These are phyloP conservation scores for Panulirus ornatus DNA, from an alignment of 1,140 invertebrate species.

Conservation along the genomic window DNA sequence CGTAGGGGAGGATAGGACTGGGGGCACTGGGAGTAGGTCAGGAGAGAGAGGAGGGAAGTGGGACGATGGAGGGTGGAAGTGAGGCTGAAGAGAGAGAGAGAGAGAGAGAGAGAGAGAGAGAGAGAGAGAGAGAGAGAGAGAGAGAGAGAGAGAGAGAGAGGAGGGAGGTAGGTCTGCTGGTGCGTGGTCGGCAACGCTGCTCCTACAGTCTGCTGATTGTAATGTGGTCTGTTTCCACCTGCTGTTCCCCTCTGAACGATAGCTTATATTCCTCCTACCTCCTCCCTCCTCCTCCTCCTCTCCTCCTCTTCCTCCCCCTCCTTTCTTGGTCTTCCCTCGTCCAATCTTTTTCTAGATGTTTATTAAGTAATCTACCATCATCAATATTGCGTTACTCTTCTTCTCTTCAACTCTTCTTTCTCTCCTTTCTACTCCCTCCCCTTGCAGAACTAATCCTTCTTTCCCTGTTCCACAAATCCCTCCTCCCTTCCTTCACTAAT, in stretches of 20 bases:
- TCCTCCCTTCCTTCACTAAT: not conserved
- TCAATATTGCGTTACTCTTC: not conserved
- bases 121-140: slow-evolving; percentile 8
- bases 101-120: slow-evolving; percentile 24
- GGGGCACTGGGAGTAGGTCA: not conserved
- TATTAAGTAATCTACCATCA: not conserved
- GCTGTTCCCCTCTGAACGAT: too few relatives aligned
- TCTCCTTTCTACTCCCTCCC: not conserved
- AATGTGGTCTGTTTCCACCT: not conserved
- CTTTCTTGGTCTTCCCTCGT: not conserved
- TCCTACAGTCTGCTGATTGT: not conserved
- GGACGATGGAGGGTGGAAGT: not conserved
- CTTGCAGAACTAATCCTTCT: not conserved
- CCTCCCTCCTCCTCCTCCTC: too few relatives aligned
- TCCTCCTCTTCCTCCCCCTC: not conserved
- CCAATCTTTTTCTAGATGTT: not conserved
- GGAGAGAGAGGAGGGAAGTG: not conserved
- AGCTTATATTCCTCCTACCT: too few relatives aligned
- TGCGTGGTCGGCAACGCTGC: not conserved
- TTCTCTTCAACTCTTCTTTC: not conserved
- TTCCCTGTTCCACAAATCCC: not conserved
- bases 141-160: not conserved
- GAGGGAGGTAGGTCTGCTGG: not conserved
- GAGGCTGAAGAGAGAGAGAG: not conserved
- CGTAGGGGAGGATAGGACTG: not conserved